phyloP scores from a whole-genome alignment of 2,797 vertebrate genomes.

The Gallinago stenura region DNA sequence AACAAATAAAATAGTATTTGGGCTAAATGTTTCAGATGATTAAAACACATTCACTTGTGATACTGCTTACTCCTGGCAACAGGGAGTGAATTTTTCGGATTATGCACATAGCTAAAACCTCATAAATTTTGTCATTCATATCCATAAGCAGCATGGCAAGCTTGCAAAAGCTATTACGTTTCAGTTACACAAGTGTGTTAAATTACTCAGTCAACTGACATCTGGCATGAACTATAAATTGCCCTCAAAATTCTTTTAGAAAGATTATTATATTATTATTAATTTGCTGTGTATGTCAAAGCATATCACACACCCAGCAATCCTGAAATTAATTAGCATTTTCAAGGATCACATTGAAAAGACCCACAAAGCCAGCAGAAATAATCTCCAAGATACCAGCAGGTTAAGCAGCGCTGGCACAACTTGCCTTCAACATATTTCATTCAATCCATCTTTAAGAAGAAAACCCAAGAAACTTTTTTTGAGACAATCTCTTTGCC shows the following conservation, averaged over 20 bases:
- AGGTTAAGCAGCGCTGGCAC: conserved; percentile 12
- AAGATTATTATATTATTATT: conserved; percentile 70
- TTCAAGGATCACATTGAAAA: conserved; percentile 51
- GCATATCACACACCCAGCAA: conserved; percentile 52
- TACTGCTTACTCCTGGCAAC: conserved; percentile 48
- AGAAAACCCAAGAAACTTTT: neutral
- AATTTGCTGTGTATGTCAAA: conserved; percentile 65
- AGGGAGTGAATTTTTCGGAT: conserved; percentile 52
- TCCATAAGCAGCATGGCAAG: conserved; percentile 43
- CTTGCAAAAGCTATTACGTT: conserved; percentile 54
- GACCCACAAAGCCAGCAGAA: conserved; percentile 34
- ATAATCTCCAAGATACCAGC: conserved; percentile 30
- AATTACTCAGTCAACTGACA: conserved; percentile 70
- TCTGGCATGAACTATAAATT: conserved; percentile 68
- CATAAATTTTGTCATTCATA: conserved; percentile 64
- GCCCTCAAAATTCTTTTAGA: conserved; percentile 56
- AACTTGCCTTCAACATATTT: neutral
- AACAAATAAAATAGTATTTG: conserved; percentile 50
- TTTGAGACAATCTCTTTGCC: neutral
- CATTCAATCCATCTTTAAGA: neutral
- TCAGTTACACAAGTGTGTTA: conserved; percentile 64
- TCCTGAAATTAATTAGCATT: conserved; percentile 64
- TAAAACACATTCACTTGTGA: conserved; percentile 57
- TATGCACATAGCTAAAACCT: conserved; percentile 60
- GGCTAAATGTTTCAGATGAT: conserved; percentile 54